These are phyloP conservation scores for Thomomys bottae DNA, from an alignment of 2,113 vertebrate species.

Conservation along the genomic window DNA sequence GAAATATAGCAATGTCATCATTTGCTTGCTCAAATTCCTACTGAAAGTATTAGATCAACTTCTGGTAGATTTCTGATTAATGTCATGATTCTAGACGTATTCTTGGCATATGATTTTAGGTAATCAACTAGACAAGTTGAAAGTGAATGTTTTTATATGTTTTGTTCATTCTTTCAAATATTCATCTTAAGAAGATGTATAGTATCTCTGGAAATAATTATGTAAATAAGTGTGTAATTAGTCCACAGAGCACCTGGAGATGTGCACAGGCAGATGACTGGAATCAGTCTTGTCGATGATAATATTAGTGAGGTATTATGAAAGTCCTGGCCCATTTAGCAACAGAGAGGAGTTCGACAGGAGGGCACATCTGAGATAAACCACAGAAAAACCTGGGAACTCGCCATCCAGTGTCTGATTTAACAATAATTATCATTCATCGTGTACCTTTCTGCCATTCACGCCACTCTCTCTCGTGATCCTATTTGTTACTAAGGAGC, in stretches of 20 bases:
- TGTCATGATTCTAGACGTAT: background rate
- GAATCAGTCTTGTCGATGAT: background rate
- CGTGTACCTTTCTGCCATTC: background rate
- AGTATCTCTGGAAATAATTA: background rate
- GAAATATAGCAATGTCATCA: background rate
- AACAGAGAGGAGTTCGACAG: background rate
- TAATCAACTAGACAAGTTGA: background rate
- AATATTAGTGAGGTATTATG: background rate
- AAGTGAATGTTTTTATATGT: background rate
- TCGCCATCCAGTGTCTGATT: background rate
- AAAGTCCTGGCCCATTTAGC: background rate
- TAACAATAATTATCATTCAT: background rate
- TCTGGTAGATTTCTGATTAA: background rate
- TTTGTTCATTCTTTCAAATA: slow-evolving; percentile 3
- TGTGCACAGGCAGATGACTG: background rate
- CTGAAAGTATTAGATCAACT: background rate
- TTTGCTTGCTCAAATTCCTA: background rate
- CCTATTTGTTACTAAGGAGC: background rate
- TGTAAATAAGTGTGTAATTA: background rate
- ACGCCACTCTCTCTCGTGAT: background rate
- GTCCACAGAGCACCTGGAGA: too few relatives aligned
- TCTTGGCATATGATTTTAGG: too few relatives aligned
- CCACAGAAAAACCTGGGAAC: too few relatives aligned
- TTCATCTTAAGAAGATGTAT: background rate
- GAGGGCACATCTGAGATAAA: too few relatives aligned